Evolutionary conservation across 1,140 invertebrate genomes (phyloP).

Genomic region (Matsumurasca onukii): DNA sequence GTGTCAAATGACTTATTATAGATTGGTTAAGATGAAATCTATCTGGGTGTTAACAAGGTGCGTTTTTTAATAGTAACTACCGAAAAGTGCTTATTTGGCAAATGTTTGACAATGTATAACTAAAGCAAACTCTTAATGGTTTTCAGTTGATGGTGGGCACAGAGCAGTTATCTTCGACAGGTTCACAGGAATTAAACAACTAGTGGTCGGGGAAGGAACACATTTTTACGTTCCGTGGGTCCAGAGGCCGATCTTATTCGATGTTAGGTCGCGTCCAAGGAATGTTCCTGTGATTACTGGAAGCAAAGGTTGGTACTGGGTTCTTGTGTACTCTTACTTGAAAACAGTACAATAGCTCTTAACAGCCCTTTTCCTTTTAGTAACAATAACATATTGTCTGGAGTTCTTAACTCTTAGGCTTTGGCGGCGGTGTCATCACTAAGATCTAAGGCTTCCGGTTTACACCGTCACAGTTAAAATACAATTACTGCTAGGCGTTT

Average conservation of each 20-base stretch:
- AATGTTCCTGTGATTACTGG: constrained; percentile 97
- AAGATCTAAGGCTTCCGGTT: neutral
- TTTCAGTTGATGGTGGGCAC: constrained; percentile 97
- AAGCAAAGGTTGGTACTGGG: constrained; percentile 95
- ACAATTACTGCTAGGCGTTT: too few species aligned
- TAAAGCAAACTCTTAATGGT: neutral
- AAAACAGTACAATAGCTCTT: too few species aligned
- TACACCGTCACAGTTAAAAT: too few species aligned
- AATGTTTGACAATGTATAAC: too few species aligned
- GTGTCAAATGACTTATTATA: too few species aligned
- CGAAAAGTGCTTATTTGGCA: too few species aligned
- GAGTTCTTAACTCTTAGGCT: neutral
- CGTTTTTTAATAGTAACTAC: too few species aligned
- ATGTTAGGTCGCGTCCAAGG: constrained; percentile 92
- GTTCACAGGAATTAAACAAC: constrained; percentile 91
- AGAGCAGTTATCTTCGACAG: constrained; percentile 99
- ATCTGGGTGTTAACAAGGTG: too few species aligned
- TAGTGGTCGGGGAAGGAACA: constrained; percentile 95
- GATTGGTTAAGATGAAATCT: too few species aligned
- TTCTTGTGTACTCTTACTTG: too few species aligned
- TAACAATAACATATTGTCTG: neutral
- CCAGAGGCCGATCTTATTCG: constrained; percentile 96
- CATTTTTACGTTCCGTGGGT: constrained; percentile 99
- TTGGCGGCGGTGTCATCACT: neutral
- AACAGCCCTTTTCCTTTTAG: neutral